Evolutionary conservation across 2,888 invertebrate genomes (phyloP).

Genomic region (Metacarcinus magister): DNA sequence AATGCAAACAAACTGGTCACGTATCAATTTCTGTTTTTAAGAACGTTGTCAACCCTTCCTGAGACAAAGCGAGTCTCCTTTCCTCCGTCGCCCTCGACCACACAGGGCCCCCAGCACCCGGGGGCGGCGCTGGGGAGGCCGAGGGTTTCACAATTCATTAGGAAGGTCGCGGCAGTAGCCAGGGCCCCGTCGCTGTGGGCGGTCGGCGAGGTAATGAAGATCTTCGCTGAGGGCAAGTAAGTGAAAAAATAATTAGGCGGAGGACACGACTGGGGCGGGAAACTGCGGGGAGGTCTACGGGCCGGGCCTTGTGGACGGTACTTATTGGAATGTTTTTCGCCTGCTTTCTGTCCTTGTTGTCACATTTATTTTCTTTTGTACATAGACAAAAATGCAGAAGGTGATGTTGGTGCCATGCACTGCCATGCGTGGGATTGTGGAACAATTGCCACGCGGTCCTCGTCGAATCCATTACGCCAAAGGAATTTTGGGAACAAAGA

Average conservation of each 20-base stretch:
- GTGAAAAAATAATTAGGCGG: slow-evolving; percentile 74
- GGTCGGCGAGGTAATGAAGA: slow-evolving; percentile 72
- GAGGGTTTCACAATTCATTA: slow-evolving; percentile 71
- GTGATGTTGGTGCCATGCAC: background rate
- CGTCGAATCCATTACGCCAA: background rate
- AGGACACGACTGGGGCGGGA: slow-evolving; percentile 40
- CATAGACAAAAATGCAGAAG: background rate
- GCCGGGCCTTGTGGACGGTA: background rate
- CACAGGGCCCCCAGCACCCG: slow-evolving; percentile 43
- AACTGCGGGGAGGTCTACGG: slow-evolving; percentile 39
- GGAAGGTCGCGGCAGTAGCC: slow-evolving; percentile 65
- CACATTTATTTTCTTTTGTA: background rate
- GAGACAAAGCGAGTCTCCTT: background rate
- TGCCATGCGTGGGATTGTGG: background rate
- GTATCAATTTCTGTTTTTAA: background rate
- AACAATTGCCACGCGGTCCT: background rate
- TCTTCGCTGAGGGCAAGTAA: slow-evolving; percentile 66
- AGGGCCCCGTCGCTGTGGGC: slow-evolving; percentile 69
- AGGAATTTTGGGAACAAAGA: background rate
- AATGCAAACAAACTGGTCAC: background rate
- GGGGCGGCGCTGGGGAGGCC: slow-evolving; percentile 62
- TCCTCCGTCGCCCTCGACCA: background rate
- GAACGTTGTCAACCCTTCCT: background rate
- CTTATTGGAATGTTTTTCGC: no score
- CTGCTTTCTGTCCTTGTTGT: background rate